A percentile compares a stretch with the other conserved stretches of the same genome.
Evolutionary conservation across 2,888 invertebrate species (phyloP).

Genomic region (Ceratothoa steindachneri): DNA sequence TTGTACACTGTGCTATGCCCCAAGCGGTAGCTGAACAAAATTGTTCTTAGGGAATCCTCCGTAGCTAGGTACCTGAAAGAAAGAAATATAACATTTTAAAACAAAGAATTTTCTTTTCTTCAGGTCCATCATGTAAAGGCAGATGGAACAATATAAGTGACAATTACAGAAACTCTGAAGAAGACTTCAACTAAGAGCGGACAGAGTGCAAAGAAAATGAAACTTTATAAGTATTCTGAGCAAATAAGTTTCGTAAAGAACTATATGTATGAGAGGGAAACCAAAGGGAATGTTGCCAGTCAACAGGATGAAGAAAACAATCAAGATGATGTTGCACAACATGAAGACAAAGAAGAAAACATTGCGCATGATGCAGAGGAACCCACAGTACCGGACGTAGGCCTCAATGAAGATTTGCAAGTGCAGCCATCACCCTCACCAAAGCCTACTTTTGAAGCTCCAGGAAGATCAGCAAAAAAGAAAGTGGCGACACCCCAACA

Average conservation of each 20-base stretch:
- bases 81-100: too few species aligned
- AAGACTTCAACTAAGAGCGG: slow-evolving; percentile 27
- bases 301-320: too few species aligned
- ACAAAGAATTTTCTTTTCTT: too few species aligned
- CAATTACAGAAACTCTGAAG: slow-evolving; percentile 36
- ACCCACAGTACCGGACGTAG: too few species aligned
- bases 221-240: slow-evolving; percentile 26
- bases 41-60: too few species aligned
- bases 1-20: too few species aligned
- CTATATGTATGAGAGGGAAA: slow-evolving; percentile 13
- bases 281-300: too few species aligned
- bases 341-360: slow-evolving; percentile 17
- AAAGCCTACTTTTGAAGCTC: too few species aligned
- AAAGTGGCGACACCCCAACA: neutral
- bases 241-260: slow-evolving; percentile 26
- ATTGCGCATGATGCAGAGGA: too few species aligned
- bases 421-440: neutral
- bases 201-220: slow-evolving; percentile 27
- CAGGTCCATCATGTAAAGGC: too few species aligned
- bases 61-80: too few species aligned
- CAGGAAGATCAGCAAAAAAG: neutral
- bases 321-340: slow-evolving; percentile 10
- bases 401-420: slow-evolving; percentile 8
- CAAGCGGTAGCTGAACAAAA: too few species aligned
- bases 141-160: slow-evolving; percentile 60